phyloP scores from a whole-genome alignment of 2,113 vertebrate species.

The Chinchilla lanigera region DNA sequence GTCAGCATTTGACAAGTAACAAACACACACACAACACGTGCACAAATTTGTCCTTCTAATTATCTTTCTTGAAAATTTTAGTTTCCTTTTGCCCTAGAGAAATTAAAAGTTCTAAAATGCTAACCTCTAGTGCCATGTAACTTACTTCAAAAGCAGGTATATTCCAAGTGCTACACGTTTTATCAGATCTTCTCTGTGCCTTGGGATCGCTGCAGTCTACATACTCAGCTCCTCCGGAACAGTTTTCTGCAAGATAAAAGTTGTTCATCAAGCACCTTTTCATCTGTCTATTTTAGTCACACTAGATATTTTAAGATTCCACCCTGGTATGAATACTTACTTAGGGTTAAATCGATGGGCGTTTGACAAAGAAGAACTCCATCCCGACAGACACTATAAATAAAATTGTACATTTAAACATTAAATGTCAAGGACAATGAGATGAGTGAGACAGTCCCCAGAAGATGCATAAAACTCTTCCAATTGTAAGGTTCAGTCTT shows the following conservation, averaged over 20 bases:
- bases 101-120: neutral
- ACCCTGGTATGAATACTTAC: slow-evolving; percentile 66
- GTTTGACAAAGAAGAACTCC: slow-evolving; percentile 76
- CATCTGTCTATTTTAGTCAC: neutral
- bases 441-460: neutral
- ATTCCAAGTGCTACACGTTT: slow-evolving; percentile 75
- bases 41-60: neutral
- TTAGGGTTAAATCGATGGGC: slow-evolving; percentile 37
- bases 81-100: neutral
- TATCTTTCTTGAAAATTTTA: neutral
- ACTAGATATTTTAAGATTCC: neutral
- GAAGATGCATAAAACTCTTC: neutral
- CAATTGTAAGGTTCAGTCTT: neutral
- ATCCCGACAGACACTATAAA: slow-evolving; percentile 76
- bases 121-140: neutral
- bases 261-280: neutral
- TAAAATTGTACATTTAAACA: neutral
- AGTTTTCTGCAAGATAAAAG: slow-evolving; percentile 72
- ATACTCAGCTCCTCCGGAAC: slow-evolving; percentile 79
- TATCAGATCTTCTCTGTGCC: slow-evolving; percentile 68
- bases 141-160: slow-evolving; percentile 80
- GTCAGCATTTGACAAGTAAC: neutral
- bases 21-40: neutral
- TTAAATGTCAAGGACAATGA: neutral
- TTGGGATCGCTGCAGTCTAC: slow-evolving; percentile 77